Conservation (phyloP, 2,888 invertebrate genomes). For the Bellardia pandia region DNA sequence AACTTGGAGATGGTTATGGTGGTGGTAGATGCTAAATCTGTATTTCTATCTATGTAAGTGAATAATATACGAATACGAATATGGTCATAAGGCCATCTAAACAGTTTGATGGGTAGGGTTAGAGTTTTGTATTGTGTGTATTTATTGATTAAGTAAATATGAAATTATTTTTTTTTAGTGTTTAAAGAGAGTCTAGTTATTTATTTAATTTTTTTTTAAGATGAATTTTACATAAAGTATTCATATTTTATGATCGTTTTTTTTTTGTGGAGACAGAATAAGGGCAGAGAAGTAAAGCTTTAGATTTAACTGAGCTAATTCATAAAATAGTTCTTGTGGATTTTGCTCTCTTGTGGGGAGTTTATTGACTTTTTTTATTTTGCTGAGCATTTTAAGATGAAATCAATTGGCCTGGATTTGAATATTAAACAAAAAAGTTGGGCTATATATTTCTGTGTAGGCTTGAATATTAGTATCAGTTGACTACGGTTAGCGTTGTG, state of each 20-base stretch:
- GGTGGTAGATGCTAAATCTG: constrained; percentile 18
- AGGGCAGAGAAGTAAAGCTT: background rate
- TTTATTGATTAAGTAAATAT: constrained; percentile 67
- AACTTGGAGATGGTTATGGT: constrained; percentile 2
- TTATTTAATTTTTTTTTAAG: constrained; percentile 1
- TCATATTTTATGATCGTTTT: constrained; percentile 15
- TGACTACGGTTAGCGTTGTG: constrained; percentile 72
- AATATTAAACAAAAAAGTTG: constrained; percentile 62
- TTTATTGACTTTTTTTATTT: constrained; percentile 37
- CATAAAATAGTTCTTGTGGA: constrained; percentile 34
- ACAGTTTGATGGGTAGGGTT: constrained; percentile 38
- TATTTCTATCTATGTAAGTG: background rate
- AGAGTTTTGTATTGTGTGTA: constrained; percentile 47
- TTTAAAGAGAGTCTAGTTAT: constrained; percentile 36
- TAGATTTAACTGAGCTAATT: constrained; percentile 22
- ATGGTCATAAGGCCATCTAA: constrained; percentile 6
- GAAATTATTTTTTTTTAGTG: constrained; percentile 59
- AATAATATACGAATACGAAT: background rate
- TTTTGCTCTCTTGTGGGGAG: constrained; percentile 46
- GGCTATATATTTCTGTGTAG: constrained; percentile 81
- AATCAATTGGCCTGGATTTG: constrained; percentile 52
- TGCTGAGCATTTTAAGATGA: constrained; percentile 54
- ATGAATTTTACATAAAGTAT: constrained; percentile 16
- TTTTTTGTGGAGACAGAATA: background rate
- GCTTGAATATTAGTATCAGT: constrained; percentile 77